A percentile compares a stretch with the other conserved stretches of the same genome.
These are phyloP conservation scores for Amphiduros pacificus DNA, from an alignment of 2,888 invertebrate species.

Conservation along the genomic window DNA sequence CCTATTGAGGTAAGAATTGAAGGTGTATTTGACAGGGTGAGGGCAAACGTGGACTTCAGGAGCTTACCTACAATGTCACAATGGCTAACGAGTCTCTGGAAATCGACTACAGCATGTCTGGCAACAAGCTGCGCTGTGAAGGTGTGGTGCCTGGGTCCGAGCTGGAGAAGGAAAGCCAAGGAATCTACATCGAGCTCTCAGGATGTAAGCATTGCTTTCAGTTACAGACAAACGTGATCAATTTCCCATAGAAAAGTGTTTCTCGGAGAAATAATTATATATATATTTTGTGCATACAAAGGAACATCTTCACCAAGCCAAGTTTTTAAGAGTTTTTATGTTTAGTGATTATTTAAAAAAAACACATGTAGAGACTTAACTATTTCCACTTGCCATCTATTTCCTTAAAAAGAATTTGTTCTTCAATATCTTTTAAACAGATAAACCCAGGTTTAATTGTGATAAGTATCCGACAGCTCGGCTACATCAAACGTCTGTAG, in stretches of 20 bases:
- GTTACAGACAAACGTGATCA: background rate
- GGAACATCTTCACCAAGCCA: background rate
- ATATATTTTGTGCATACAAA: background rate
- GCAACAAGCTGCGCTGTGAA: conserved; percentile 17
- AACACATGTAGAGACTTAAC: no score
- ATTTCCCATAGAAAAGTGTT: background rate
- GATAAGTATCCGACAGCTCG: background rate
- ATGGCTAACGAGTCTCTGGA: conserved; percentile 16
- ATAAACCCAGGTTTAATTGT: conserved; percentile 24
- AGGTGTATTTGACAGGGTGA: no score
- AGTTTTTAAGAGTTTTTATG: no score
- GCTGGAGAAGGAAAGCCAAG: background rate
- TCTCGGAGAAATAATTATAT: background rate
- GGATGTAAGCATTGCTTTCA: conserved; percentile 8
- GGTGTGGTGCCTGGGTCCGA: conserved; percentile 17
- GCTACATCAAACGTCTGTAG: conserved; percentile 10
- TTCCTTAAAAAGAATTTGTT: no score
- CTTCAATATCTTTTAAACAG: conserved; percentile 4
- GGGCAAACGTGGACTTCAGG: conserved; percentile 19
- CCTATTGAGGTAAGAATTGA: no score
- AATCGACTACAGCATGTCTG: conserved; percentile 19
- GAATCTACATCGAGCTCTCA: conserved; percentile 11
- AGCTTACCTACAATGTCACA: conserved; percentile 17
- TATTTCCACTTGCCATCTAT: no score
- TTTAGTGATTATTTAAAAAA: no score